These are phyloP conservation scores for Nebria ingens DNA, from an alignment of 1,140 invertebrate species.

Conservation along the genomic window DNA sequence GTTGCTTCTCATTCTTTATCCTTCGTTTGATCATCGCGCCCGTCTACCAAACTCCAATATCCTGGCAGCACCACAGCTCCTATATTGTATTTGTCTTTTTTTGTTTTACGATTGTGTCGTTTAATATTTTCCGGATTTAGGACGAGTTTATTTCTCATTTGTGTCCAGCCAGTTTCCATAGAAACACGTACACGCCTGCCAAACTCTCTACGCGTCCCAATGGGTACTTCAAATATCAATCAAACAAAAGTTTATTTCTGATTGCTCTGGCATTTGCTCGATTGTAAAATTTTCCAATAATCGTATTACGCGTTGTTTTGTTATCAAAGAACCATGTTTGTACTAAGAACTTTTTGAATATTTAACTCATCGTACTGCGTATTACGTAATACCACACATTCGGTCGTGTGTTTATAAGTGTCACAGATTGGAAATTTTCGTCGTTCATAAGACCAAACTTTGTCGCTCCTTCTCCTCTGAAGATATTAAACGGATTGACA, in stretches of 20 bases:
- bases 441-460: too few relatives aligned
- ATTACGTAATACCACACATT: too few relatives aligned
- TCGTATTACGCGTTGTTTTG: constrained; percentile 1
- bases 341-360: too few relatives aligned
- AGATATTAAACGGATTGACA: too few relatives aligned
- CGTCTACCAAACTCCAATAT: background rate
- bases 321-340: too few relatives aligned
- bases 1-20: background rate
- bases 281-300: background rate
- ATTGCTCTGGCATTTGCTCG: background rate
- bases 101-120: constrained; percentile 7
- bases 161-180: background rate
- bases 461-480: too few relatives aligned
- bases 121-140: background rate
- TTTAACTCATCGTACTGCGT: too few relatives aligned
- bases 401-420: too few relatives aligned
- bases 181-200: background rate
- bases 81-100: background rate
- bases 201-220: background rate
- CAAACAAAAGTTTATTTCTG: background rate
- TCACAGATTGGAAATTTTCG: too few relatives aligned
- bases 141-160: constrained; percentile 7
- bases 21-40: background rate
- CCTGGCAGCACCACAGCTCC: background rate
- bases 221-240: constrained; percentile 1